Evolutionary conservation across 2,797 vertebrate species (phyloP).

Genomic region (Sebastes nivosus): DNA sequence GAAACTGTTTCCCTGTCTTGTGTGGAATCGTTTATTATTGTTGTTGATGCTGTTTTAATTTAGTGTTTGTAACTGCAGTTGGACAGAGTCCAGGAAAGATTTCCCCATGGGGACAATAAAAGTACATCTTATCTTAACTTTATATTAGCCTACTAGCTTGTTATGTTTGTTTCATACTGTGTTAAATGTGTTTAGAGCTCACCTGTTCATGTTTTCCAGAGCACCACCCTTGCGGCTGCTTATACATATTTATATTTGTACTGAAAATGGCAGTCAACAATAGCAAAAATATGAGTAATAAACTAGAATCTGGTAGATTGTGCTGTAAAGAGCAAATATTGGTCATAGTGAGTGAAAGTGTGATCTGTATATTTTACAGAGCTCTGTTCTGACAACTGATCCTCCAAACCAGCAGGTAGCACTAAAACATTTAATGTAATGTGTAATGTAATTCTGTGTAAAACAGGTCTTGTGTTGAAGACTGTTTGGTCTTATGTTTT

Average conservation of each 20-base stretch:
- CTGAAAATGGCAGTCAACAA: background rate
- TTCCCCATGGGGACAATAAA: no score
- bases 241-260: background rate
- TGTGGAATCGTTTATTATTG: no score
- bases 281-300: background rate
- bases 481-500: fast-evolving
- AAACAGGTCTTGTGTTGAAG: no score
- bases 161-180: no score
- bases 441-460: background rate
- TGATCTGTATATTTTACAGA: background rate
- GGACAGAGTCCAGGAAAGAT: no score
- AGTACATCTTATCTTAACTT: no score
- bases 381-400: background rate
- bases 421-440: background rate
- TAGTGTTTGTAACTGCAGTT: no score
- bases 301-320: fast-evolving
- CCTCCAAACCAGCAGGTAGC: slow-evolving; percentile 52
- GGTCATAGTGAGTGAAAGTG: background rate
- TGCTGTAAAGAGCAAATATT: background rate
- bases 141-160: no score
- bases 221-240: background rate
- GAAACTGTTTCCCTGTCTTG: no score
- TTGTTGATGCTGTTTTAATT: no score
- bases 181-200: background rate
- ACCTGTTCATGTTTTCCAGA: no score